Evolutionary conservation across 37 sponge, comb jelly and placozoan species (phyloP).

Genomic region (Hormiphora californensis): DNA sequence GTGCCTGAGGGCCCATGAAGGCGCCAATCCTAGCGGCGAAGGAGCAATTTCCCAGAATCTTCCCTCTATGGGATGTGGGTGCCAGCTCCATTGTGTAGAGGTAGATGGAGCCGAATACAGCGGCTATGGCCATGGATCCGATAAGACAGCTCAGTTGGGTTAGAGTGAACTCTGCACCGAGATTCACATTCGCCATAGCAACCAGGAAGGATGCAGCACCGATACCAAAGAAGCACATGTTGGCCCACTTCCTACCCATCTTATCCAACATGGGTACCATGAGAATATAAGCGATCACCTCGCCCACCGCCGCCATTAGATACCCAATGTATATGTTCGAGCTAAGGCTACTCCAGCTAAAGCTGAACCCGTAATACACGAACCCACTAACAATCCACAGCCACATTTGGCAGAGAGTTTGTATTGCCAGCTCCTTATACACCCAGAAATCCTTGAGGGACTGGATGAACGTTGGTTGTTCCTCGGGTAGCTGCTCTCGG

Average conservation of each 20-base stretch:
- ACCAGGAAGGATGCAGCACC: conserved; percentile 3
- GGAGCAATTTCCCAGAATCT: not conserved
- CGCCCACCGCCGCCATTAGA: not conserved
- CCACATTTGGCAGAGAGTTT: not conserved
- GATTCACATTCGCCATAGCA: not conserved
- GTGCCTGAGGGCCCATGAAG: conserved; percentile 2
- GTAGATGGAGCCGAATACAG: not conserved
- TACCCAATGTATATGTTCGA: not conserved
- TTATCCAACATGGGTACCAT: too few species aligned
- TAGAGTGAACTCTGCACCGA: not conserved
- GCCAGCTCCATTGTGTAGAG: conserved; percentile 24
- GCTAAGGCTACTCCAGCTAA: conserved; percentile 1
- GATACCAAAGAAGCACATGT: too few species aligned
- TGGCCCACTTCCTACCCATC: too few species aligned
- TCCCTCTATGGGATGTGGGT: conserved; percentile 23
- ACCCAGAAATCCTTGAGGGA: too few species aligned
- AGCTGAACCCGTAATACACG: conserved; percentile 41
- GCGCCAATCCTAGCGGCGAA: conserved; percentile 28
- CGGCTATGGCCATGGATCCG: not conserved
- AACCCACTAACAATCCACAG: conserved; percentile 8
- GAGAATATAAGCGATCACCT: conserved; percentile 11
- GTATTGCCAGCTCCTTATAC: not conserved
- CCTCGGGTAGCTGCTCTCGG: too few species aligned
- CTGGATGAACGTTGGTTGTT: too few species aligned
- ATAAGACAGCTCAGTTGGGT: conserved; percentile 18